Evolutionary conservation across 2,888 invertebrate species (phyloP).

Genomic region (Hirtodrosophila trivittata): DNA sequence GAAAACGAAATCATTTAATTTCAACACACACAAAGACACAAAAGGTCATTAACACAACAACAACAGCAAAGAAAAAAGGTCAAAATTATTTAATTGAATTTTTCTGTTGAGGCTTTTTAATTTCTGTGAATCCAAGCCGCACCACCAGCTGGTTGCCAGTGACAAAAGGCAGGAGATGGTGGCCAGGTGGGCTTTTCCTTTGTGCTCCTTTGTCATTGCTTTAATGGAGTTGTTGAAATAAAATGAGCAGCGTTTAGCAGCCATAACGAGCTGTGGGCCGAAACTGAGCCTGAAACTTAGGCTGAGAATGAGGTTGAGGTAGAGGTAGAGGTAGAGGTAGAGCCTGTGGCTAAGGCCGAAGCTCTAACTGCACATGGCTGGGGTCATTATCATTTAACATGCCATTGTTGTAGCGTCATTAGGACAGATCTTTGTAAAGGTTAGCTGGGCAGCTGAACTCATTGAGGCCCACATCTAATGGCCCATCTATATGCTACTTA

Average conservation of each 20-base stretch:
- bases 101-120: conserved; percentile 64
- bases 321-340: not conserved
- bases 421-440: conserved; percentile 40
- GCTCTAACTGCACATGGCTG: conserved; percentile 40
- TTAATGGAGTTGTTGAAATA: conserved; percentile 63
- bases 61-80: conserved; percentile 36
- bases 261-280: conserved; percentile 39
- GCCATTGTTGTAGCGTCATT: conserved; percentile 57
- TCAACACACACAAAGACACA: too few species aligned
- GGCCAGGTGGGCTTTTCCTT: conserved; percentile 26
- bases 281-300: not conserved
- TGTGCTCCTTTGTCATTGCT: conserved; percentile 42
- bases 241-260: conserved; percentile 48
- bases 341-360: not conserved
- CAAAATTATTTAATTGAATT: conserved; percentile 68
- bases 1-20: conserved; percentile 37
- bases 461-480: conserved; percentile 44
- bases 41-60: conserved; percentile 25
- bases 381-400: conserved; percentile 55
- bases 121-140: conserved; percentile 37
- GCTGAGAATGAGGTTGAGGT: too few species aligned
- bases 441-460: conserved; percentile 33
- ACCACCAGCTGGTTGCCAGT: conserved; percentile 3
- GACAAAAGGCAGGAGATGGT: not conserved
- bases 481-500: conserved; percentile 9